phyloP scores from a whole-genome alignment of 2,113 vertebrate genomes.

The Herpetotheres cachinnans region DNA sequence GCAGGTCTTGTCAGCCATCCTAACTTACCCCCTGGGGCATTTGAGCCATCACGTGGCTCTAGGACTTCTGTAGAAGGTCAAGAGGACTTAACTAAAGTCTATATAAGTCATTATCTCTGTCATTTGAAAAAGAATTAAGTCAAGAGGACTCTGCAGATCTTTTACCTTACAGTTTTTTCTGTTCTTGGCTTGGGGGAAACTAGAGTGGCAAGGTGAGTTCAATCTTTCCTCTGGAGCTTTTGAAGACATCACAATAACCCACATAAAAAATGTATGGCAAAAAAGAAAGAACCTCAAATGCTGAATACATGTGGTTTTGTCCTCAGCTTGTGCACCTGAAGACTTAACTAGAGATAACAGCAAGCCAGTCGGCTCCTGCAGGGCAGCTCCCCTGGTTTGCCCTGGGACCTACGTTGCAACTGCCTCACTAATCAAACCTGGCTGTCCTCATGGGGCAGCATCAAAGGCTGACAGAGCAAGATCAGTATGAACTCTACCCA shows the following conservation, averaged over 20 bases:
- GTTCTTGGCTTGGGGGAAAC: not conserved
- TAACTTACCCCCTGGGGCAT: conserved; percentile 32
- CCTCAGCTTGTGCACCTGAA: not conserved
- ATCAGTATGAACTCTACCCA: not conserved
- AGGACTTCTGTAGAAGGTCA: conserved; percentile 48
- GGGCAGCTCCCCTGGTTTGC: not conserved
- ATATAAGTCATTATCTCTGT: conserved; percentile 14
- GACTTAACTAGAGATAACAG: not conserved
- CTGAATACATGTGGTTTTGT: rapidly evolving
- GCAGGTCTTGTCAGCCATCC: conserved; percentile 51
- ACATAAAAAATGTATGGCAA: not conserved
- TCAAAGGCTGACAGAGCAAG: not conserved
- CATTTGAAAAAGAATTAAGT: not conserved
- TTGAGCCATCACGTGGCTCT: conserved; percentile 9
- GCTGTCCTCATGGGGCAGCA: not conserved
- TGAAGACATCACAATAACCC: not conserved
- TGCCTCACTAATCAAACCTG: not conserved
- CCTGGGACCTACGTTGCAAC: not conserved
- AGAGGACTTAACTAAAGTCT: conserved; percentile 37
- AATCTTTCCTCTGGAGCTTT: not conserved
- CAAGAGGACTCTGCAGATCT: not conserved
- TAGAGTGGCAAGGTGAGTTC: not conserved
- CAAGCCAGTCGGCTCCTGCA: not conserved
- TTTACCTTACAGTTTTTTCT: not conserved
- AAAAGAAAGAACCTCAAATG: not conserved